A percentile compares a stretch with the other conserved stretches of the same genome.
phyloP scores from a whole-genome alignment of 2,113 vertebrate genomes.

The Mungos mungo region DNA sequence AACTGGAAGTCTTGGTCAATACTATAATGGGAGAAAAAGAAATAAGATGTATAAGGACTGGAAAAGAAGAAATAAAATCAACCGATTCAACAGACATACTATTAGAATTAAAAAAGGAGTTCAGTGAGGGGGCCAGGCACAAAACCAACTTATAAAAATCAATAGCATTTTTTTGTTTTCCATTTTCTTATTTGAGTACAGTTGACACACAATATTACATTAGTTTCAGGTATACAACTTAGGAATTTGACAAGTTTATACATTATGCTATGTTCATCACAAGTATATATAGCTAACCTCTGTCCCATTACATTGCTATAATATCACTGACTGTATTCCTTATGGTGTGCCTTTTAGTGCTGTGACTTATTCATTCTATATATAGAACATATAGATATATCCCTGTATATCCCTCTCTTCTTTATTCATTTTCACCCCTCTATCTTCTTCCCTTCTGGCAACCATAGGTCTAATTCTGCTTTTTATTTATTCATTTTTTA shows the following conservation, averaged over 20 bases:
- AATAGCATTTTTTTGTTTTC: background rate
- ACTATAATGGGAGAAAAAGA: slow-evolving; percentile 14
- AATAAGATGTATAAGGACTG: background rate
- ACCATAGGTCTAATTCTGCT: background rate
- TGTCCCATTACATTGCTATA: background rate
- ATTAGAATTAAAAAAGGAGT: background rate
- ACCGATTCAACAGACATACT: background rate
- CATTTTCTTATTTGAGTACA: background rate
- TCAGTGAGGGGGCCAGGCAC: background rate
- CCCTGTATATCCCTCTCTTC: background rate
- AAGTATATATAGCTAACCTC: background rate
- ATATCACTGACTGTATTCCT: background rate
- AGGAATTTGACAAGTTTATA: background rate
- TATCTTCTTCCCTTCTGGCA: background rate
- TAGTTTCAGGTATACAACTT: background rate
- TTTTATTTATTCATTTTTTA: background rate
- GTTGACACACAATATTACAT: background rate
- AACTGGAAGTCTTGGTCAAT: background rate
- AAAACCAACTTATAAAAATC: slow-evolving; percentile 45
- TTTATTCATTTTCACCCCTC: background rate
- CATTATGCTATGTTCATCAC: background rate
- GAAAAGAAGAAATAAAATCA: slow-evolving; percentile 29
- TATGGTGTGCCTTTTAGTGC: background rate
- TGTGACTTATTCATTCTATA: background rate
- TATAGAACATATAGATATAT: background rate